These are phyloP conservation scores for Sebastes itinus DNA, from an alignment of 2,797 vertebrate species.

Conservation along the genomic window DNA sequence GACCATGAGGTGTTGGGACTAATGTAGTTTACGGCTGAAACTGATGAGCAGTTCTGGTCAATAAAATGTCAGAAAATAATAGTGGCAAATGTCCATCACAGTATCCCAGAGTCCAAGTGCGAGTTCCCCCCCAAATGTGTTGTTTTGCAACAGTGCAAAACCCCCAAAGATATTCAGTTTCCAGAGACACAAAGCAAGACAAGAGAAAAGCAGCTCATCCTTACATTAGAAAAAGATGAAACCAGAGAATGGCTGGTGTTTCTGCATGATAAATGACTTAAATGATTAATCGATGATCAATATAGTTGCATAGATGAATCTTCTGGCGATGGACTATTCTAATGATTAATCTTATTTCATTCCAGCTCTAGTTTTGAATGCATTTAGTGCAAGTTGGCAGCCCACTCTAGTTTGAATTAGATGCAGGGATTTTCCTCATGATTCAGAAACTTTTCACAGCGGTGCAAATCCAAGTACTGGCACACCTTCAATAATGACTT, in stretches of 20 bases:
- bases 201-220: not conserved
- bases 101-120: not conserved
- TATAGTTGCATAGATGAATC: not conserved
- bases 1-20: not conserved
- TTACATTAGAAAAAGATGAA: not conserved
- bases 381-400: not conserved
- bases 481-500: slow-evolving; percentile 3
- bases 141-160: not conserved
- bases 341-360: not conserved
- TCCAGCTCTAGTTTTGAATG: not conserved
- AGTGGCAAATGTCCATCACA: not conserved
- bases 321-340: not conserved
- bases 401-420: not conserved
- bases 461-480: not conserved
- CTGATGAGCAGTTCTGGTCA: not conserved
- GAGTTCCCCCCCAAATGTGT: not conserved
- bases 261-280: not conserved
- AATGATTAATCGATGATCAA: not conserved
- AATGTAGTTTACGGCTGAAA: not conserved
- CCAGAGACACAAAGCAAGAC: not conserved
- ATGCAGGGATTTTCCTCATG: not conserved
- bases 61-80: not conserved
- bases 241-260: not conserved
- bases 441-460: slow-evolving; percentile 25
- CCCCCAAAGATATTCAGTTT: not conserved